Conservation (phyloP, 2,797 vertebrate genomes). For the Urosaurus nigricauda region DNA sequence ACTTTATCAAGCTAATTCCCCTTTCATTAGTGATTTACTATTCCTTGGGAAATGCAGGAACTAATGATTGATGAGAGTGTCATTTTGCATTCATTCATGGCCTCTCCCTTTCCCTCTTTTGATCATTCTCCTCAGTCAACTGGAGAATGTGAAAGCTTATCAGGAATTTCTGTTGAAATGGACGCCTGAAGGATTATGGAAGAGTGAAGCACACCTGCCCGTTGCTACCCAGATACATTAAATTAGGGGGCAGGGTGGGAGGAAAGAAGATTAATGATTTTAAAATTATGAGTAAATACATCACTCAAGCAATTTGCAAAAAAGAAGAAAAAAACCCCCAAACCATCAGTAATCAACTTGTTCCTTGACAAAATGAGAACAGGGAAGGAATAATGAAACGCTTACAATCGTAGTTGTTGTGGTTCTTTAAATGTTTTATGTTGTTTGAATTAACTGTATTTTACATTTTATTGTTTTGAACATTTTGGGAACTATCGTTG, state of each 20-base stretch:
- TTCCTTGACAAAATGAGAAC: neutral
- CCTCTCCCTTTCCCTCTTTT: constrained; percentile 70
- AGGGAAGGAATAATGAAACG: neutral
- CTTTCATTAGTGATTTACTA: constrained; percentile 75
- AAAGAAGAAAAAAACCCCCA: constrained; percentile 44
- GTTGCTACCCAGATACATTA: constrained; percentile 73
- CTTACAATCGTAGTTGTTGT: neutral
- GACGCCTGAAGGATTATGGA: constrained; percentile 66
- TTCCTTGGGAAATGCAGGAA: constrained; percentile 67
- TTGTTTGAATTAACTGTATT: neutral
- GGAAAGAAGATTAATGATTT: constrained; percentile 72
- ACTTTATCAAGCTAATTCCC: constrained; percentile 78
- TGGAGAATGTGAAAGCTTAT: constrained; percentile 67
- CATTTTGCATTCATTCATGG: constrained; percentile 61
- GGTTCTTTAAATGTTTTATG: neutral
- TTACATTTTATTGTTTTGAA: too few species aligned
- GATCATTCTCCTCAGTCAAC: constrained; percentile 55
- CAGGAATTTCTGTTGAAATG: constrained; percentile 70
- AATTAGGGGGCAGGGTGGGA: constrained; percentile 57
- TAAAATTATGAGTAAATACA: constrained; percentile 69
- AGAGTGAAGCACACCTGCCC: constrained; percentile 67
- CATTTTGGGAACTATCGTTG: too few species aligned
- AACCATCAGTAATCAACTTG: constrained; percentile 22
- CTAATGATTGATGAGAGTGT: constrained; percentile 75
- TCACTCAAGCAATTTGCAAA: constrained; percentile 70